Conservation (phyloP, 2,113 vertebrate genomes). For the Dicrurus megarhynchus region DNA sequence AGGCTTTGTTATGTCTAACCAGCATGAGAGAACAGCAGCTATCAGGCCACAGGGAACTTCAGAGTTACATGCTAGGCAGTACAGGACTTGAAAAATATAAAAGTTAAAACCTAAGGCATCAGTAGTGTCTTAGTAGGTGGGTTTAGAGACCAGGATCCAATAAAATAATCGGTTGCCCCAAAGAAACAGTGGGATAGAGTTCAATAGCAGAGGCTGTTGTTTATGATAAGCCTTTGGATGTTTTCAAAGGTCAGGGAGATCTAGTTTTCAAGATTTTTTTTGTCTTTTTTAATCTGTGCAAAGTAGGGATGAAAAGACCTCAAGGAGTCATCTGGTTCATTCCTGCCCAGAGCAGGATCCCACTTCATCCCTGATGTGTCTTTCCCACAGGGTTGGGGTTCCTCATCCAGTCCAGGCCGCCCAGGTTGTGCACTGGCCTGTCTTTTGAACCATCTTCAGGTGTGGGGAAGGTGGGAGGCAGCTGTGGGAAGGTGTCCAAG, state of each 20-base stretch:
- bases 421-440: background rate
- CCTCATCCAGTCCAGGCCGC: background rate
- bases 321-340: background rate
- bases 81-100: too few species aligned
- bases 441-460: background rate
- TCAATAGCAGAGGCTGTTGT: background rate
- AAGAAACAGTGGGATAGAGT: background rate
- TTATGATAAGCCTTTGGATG: background rate
- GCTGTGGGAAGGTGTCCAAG: background rate
- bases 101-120: too few species aligned
- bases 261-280: background rate
- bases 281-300: background rate
- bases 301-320: background rate
- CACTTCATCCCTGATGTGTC: background rate
- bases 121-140: background rate
- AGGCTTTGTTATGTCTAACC: too few species aligned
- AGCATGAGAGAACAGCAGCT: too few species aligned
- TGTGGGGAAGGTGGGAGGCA: background rate
- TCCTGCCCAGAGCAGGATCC: background rate
- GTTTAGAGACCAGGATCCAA: background rate
- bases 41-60: too few species aligned
- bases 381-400: background rate
- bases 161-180: background rate
- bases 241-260: background rate
- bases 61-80: too few species aligned